phyloP scores from a whole-genome alignment of 2,888 invertebrate species.

The Melanchra persicariae region DNA sequence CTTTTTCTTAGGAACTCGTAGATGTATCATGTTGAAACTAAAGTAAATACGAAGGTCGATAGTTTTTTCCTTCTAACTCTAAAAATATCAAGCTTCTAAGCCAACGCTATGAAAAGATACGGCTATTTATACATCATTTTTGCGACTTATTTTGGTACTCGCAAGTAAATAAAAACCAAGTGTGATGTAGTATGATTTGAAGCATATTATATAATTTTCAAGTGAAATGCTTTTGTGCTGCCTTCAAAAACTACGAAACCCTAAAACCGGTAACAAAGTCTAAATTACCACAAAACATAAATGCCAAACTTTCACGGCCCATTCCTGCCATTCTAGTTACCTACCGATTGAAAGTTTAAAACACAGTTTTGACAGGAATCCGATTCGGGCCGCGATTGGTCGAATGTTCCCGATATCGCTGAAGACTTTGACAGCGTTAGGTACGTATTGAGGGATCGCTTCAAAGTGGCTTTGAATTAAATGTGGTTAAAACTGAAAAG shows the following conservation, averaged over 20 bases:
- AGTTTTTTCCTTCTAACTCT: too few species aligned
- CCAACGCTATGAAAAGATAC: too few species aligned
- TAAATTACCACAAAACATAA: background rate
- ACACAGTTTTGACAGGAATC: constrained; percentile 48
- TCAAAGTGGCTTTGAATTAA: constrained; percentile 33
- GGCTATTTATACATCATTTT: too few species aligned
- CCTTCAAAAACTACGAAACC: background rate
- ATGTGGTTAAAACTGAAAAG: constrained; percentile 30
- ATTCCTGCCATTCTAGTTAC: constrained; percentile 10
- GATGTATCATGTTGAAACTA: too few species aligned
- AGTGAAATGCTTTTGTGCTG: too few species aligned
- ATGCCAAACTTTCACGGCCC: constrained; percentile 15
- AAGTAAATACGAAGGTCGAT: too few species aligned
- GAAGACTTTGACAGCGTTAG: constrained; percentile 13
- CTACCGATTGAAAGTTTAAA: constrained; percentile 35
- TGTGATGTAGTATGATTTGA: too few species aligned
- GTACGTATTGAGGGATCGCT: constrained; percentile 13
- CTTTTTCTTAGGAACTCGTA: too few species aligned
- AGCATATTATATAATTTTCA: too few species aligned
- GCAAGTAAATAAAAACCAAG: too few species aligned
- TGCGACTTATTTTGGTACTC: too few species aligned
- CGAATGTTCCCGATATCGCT: constrained; percentile 27
- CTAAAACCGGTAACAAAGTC: background rate
- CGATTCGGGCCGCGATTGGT: constrained; percentile 11
- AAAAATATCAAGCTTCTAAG: too few species aligned